Evolutionary conservation across 2,888 invertebrate species (phyloP).

Genomic region (Empis livida): DNA sequence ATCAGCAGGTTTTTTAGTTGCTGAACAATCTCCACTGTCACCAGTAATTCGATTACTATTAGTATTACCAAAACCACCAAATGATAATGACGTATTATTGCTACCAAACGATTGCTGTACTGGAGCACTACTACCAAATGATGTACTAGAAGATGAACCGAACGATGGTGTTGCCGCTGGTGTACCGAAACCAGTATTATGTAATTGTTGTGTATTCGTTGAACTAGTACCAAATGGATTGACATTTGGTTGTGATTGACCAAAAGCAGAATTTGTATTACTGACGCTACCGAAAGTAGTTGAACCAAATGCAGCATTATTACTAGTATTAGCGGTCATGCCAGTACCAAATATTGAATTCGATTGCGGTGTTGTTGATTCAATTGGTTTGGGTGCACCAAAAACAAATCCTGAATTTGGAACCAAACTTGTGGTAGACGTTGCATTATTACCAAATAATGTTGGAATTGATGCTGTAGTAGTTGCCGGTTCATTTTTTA

Average conservation of each 20-base stretch:
- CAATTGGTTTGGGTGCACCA: conserved; percentile 6
- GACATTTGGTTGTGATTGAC: background rate
- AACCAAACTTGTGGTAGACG: conserved; percentile 3
- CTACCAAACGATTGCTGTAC: conserved; percentile 10
- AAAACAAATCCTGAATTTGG: conserved; percentile 7
- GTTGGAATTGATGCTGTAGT: conserved; percentile 5
- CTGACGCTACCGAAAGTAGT: conserved; percentile 3
- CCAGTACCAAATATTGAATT: conserved; percentile 13
- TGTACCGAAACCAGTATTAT: conserved; percentile 5
- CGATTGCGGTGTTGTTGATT: conserved; percentile 7
- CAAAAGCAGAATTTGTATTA: conserved; percentile 3
- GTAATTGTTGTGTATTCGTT: conserved; percentile 8
- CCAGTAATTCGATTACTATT: too few relatives aligned
- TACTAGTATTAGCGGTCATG: background rate
- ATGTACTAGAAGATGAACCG: conserved; percentile 8
- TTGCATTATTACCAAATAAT: conserved; percentile 3
- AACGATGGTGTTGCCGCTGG: conserved; percentile 14
- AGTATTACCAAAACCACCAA: conserved; percentile 6
- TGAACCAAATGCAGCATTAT: conserved; percentile 1
- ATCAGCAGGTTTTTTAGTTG: conserved; percentile 19
- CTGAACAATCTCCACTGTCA: conserved; percentile 13
- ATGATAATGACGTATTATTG: conserved; percentile 6
- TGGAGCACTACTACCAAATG: conserved; percentile 11
- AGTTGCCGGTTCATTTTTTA: conserved; percentile 3
- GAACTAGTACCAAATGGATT: conserved; percentile 8